A percentile compares a stretch with the other conserved stretches of the same genome.
Evolutionary conservation across 2,113 vertebrate species (phyloP).

Genomic region (Raja brachyura): DNA sequence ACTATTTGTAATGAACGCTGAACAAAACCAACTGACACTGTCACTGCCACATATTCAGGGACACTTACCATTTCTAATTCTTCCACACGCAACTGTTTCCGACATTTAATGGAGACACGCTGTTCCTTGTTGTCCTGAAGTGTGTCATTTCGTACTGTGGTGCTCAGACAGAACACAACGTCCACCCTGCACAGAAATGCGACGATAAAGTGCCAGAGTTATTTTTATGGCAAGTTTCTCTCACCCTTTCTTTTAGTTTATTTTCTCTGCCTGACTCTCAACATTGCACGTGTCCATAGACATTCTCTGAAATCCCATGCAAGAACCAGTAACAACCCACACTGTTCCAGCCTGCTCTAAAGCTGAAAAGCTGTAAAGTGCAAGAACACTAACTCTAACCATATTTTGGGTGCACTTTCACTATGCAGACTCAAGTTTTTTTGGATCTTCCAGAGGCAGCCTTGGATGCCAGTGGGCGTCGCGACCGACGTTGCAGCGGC

Average conservation of each 20-base stretch:
- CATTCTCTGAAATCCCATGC: neutral
- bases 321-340: neutral
- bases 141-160: slow-evolving; percentile 90
- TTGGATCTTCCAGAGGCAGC: neutral
- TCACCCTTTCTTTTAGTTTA: neutral
- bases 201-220: slow-evolving; percentile 1
- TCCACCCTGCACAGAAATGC: slow-evolving; percentile 70
- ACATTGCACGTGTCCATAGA: neutral
- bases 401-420: neutral
- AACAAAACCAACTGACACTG: neutral
- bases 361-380: neutral
- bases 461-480: too few species aligned
- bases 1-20: neutral
- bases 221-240: neutral
- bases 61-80: slow-evolving; percentile 87
- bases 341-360: neutral
- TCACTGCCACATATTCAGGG: neutral
- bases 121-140: slow-evolving; percentile 88
- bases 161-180: slow-evolving; percentile 92
- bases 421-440: too few species aligned
- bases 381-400: neutral
- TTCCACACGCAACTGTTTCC: slow-evolving; percentile 88
- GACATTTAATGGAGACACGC: slow-evolving; percentile 87
- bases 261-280: neutral
- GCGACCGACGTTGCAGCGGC: too few species aligned